Evolutionary conservation across 2,113 vertebrate species (phyloP).

Genomic region (Stegostoma tigrinum): DNA sequence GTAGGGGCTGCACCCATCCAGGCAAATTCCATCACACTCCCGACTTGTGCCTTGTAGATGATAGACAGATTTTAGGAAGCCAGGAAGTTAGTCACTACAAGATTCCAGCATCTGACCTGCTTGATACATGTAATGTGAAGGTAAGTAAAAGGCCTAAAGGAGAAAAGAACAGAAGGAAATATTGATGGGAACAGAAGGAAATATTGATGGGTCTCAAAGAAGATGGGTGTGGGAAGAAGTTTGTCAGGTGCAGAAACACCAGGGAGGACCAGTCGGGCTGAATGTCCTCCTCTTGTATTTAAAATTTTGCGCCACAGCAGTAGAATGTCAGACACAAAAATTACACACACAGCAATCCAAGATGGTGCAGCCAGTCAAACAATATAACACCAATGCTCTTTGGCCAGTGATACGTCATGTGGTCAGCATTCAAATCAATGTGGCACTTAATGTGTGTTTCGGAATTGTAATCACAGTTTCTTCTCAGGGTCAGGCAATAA

Average conservation of each 20-base stretch:
- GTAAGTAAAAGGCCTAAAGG: not conserved
- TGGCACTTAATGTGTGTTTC: not conserved
- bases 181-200: not conserved
- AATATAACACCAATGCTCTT: not conserved
- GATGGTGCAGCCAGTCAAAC: not conserved
- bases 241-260: not conserved
- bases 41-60: too few species aligned
- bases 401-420: not conserved
- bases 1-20: too few species aligned
- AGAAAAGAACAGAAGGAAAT: not conserved
- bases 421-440: not conserved
- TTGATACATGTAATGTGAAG: not conserved
- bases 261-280: too few species aligned
- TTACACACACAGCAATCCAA: not conserved
- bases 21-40: too few species aligned
- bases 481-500: not conserved
- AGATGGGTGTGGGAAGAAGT: not conserved
- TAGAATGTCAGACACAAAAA: not conserved
- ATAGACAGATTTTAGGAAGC: too few species aligned
- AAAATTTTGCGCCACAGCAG: not conserved
- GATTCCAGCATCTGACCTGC: too few species aligned
- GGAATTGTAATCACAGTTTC: not conserved
- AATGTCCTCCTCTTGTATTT: not conserved
- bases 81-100: too few species aligned
- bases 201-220: not conserved